Base-by-base conservation (phyloP, 2,797 vertebrate genomes). In the Cottoperca gobio region DNA sequence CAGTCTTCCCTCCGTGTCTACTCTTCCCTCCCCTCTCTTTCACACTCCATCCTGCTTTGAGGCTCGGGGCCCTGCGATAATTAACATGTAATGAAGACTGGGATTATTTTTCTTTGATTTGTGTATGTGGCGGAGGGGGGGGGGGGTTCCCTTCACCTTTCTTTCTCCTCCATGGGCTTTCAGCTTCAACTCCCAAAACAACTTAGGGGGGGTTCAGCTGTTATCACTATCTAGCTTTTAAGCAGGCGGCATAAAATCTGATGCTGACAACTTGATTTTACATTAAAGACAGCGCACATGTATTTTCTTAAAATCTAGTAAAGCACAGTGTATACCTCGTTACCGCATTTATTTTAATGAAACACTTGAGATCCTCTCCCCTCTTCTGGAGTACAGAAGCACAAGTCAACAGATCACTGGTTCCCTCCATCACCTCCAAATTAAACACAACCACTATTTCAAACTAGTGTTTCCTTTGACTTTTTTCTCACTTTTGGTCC, bases 21-120 rank as follows among this genome's bases (percentile, higher is more conserved):
- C 46, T 57, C 58, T 43, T 26, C 17, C 23, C 13, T 69, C 21
- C 58, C 24, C 19, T 33, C 40, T 40, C 24, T 26, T 33, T 59
- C 11, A 37, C 33, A 28, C 50, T 55, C 26, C 49, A 60, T 77
- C 52, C 64, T 35, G 45, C 52, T 74, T 62, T 59, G 39, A 68
- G 33, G 9, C 77, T 57, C 9, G 2, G 33, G 35, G 37, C 69
- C 61, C 23, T 24, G 50, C 13, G 2, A 73, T 62, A 78, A 75
- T 79, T 79, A 33, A 79, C 35, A 62, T 58, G 46, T 60, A 86
- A 81, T 79, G 70, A 87, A 82, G 61, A 64, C 50, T 35, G 71
- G 89, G 76, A 82, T 45, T 59, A 50, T 46, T 78, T 8, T 67
- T 49, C 55, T 73, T 64, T 70, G 40, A 77, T 77, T 79, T 68